Percentiles rank a stretch among this genome's conserved stretches.
Conservation (phyloP, 2,888 invertebrate genomes). For the Tortricodes alternella region DNA sequence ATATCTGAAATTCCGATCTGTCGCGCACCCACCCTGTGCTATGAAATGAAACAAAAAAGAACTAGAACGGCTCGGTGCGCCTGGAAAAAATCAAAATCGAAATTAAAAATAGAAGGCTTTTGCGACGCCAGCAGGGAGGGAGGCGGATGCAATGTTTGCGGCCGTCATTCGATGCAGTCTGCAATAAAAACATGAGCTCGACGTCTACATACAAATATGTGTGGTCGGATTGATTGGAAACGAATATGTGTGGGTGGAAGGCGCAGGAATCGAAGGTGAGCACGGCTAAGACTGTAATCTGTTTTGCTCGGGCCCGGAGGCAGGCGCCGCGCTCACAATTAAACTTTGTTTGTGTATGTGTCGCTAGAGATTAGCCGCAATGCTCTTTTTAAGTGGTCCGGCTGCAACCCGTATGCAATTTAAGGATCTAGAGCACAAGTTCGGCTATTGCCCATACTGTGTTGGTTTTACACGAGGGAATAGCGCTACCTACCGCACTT, state of each 20-base stretch:
- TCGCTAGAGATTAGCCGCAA: conserved; percentile 80
- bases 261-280: conserved; percentile 78
- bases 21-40: conserved; percentile 80
- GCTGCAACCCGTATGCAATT: conserved; percentile 73
- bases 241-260: conserved; percentile 73
- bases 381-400: conserved; percentile 80
- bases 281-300: conserved; percentile 81
- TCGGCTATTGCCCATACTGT: conserved; percentile 52
- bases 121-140: conserved; percentile 62
- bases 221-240: conserved; percentile 81
- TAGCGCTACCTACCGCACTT: conserved; percentile 6
- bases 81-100: conserved; percentile 81
- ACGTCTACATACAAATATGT: conserved; percentile 79
- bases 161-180: conserved; percentile 79
- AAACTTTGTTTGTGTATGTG: conserved; percentile 82
- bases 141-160: conserved; percentile 79
- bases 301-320: conserved; percentile 70
- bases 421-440: conserved; percentile 70
- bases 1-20: conserved; percentile 83
- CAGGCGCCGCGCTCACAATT: conserved; percentile 69
- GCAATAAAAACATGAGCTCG: conserved; percentile 77
- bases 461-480: conserved; percentile 17
- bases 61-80: conserved; percentile 72
- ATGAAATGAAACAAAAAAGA: conserved; percentile 83
- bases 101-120: conserved; percentile 81